These are phyloP conservation scores for Calcarius lapponicus DNA, from an alignment of 2,797 vertebrate genomes.

Conservation along the genomic window DNA sequence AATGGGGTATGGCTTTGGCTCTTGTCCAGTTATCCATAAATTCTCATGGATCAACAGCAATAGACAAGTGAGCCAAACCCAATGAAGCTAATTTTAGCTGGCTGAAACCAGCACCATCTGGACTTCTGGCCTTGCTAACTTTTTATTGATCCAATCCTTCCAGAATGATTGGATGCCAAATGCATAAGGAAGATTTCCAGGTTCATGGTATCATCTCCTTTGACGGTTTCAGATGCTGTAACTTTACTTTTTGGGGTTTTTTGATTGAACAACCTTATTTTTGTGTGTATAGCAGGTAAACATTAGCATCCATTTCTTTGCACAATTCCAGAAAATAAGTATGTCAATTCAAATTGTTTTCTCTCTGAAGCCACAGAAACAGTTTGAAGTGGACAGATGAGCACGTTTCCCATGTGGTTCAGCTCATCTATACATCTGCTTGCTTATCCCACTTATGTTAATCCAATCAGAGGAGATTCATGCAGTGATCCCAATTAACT, in stretches of 20 bases:
- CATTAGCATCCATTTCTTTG: not conserved
- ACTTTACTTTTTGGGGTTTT: accelerated
- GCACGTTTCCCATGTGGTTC: not conserved
- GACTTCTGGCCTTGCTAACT: constrained; percentile 56
- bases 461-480: not conserved
- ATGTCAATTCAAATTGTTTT: not conserved
- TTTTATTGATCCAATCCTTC: constrained; percentile 63
- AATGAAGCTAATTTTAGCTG: constrained; percentile 64
- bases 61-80: constrained; percentile 44
- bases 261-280: not conserved
- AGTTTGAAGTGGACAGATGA: not conserved
- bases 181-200: constrained; percentile 1
- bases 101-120: constrained; percentile 67
- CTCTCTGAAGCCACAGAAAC: not conserved
- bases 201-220: not conserved
- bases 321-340: not conserved
- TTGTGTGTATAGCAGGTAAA: not conserved
- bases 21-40: constrained; percentile 59
- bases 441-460: not conserved
- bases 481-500: not conserved
- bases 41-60: constrained; percentile 60
- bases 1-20: constrained; percentile 20
- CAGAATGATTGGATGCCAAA: constrained; percentile 3
- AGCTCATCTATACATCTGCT: not conserved
- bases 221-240: not conserved